A percentile compares a stretch with the other conserved stretches of the same genome.
These are phyloP conservation scores for Mormyrops boulengeri DNA, from an alignment of 2,797 vertebrate species.

Conservation along the genomic window DNA sequence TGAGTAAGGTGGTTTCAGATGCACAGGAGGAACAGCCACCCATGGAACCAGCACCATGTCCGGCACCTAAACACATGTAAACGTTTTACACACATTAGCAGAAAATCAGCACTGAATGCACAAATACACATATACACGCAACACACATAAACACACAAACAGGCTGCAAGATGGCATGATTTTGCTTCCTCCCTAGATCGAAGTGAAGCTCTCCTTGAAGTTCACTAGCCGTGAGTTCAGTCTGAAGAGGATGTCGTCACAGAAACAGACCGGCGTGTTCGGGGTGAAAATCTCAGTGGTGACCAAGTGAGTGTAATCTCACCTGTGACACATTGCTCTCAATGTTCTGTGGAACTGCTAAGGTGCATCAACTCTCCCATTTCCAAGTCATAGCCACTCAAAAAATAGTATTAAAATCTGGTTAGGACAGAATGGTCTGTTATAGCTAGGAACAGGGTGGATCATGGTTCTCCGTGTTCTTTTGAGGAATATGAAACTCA, in stretches of 20 bases:
- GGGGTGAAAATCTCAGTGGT: constrained; percentile 91
- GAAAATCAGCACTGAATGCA: neutral
- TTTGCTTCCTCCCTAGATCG: constrained; percentile 63
- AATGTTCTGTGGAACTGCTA: neutral
- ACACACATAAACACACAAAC: neutral
- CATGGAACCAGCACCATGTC: no score
- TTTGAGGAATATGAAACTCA: neutral
- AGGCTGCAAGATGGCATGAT: neutral
- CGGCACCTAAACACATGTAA: neutral
- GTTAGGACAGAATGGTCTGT: neutral
- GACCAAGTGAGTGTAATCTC: constrained; percentile 78
- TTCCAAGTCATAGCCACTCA: neutral
- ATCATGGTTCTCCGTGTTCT: neutral
- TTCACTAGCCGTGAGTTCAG: constrained; percentile 96
- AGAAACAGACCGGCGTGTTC: constrained; percentile 91
- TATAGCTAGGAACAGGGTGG: neutral
- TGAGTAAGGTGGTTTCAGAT: constrained; percentile 51
- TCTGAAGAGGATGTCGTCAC: constrained; percentile 86
- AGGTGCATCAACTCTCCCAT: neutral
- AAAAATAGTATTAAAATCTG: neutral
- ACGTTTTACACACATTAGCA: neutral
- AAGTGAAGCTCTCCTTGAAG: constrained; percentile 92
- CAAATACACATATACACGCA: neutral
- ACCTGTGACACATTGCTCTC: neutral
- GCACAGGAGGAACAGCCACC: neutral